These are phyloP conservation scores for Latheticus oryzae DNA, from an alignment of 2,888 invertebrate species.

Conservation along the genomic window DNA sequence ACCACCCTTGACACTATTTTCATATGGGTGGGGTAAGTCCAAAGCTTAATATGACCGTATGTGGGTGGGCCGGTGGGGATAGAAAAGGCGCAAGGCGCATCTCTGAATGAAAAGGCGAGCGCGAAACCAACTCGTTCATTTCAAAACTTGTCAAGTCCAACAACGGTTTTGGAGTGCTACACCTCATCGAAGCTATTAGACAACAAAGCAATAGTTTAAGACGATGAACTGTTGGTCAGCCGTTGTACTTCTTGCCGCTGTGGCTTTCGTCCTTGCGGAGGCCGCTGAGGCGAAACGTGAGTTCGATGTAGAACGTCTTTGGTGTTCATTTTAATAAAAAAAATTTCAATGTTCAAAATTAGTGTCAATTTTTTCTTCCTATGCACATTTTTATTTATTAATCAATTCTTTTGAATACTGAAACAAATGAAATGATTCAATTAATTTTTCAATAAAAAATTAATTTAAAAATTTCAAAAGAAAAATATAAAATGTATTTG, in stretches of 20 bases:
- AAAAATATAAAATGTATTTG: no score
- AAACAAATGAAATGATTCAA: no score
- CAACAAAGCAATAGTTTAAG: constrained; percentile 32
- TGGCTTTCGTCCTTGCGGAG: constrained; percentile 49
- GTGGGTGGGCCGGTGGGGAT: no score
- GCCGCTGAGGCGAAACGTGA: constrained; percentile 55
- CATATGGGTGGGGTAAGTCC: constrained; percentile 17
- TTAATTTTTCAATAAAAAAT: constrained; percentile 2
- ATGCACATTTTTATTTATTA: no score
- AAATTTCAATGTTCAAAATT: no score
- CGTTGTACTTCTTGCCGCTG: constrained; percentile 44
- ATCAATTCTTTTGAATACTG: no score
- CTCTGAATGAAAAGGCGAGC: constrained; percentile 58
- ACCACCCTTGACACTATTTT: constrained; percentile 3
- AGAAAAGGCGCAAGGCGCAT: constrained; percentile 51
- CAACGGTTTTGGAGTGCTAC: constrained; percentile 17
- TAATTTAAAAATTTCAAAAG: no score
- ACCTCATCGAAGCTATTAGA: constrained; percentile 1
- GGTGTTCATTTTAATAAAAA: no score
- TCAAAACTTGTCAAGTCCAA: constrained; percentile 45
- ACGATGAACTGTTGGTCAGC: constrained; percentile 48
- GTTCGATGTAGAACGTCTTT: constrained; percentile 43
- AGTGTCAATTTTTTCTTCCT: background rate
- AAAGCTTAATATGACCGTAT: no score
- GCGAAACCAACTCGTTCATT: constrained; percentile 51